Conservation (phyloP, 2,113 vertebrate species). For the Eubucco bourcierii region DNA sequence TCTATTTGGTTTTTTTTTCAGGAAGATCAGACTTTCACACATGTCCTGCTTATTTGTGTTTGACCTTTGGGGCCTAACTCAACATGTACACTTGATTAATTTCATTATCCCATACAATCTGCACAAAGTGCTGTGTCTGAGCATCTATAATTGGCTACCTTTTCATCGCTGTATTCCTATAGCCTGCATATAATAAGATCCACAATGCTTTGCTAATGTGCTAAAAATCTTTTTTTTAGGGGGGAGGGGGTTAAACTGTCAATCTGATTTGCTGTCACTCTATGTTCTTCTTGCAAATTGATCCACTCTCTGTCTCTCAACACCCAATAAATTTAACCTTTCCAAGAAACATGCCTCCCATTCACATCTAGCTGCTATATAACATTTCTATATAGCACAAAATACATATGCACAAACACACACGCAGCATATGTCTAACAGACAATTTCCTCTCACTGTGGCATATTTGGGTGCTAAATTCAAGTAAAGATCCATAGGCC, state of each 20-base stretch:
- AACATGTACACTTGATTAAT: conserved; percentile 25
- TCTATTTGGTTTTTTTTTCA: conserved; percentile 6
- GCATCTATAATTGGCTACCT: conserved; percentile 19
- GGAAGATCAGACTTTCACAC: conserved; percentile 27
- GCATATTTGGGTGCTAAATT: conserved; percentile 3
- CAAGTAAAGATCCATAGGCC: conserved; percentile 1
- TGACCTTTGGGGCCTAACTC: conserved; percentile 46
- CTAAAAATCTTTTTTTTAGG: conserved; percentile 30
- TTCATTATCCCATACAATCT: conserved; percentile 25
- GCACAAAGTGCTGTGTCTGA: conserved; percentile 22
- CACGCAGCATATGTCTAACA: not conserved
- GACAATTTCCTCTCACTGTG: not conserved
- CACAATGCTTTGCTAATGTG: conserved; percentile 37
- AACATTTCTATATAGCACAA: not conserved
- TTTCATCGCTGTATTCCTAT: not conserved
- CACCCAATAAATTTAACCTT: conserved; percentile 20
- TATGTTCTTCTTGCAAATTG: conserved; percentile 1
- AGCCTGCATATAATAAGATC: not conserved
- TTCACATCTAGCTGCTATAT: not conserved
- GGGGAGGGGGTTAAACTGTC: not conserved
- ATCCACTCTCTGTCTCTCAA: conserved; percentile 25
- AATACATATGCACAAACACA: not conserved
- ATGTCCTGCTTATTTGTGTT: conserved; percentile 38
- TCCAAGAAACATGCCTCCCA: not conserved
- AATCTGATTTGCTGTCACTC: conserved; percentile 33